Evolutionary conservation across 1,140 invertebrate genomes (phyloP).

Genomic region (Bemisia tabaci): DNA sequence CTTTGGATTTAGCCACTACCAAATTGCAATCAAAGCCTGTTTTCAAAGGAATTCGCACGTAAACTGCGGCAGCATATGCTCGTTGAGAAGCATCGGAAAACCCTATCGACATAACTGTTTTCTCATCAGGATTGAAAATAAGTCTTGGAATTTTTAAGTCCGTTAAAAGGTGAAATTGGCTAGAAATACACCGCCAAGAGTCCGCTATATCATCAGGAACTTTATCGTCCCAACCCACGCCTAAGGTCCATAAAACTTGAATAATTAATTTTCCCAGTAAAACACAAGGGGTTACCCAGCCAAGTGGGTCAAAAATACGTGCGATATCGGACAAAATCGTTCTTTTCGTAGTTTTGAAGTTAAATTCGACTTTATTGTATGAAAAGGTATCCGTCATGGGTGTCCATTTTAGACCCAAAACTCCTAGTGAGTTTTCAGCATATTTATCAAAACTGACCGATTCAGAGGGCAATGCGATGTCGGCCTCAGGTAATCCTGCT

Average conservation of each 20-base stretch:
- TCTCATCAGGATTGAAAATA: background rate
- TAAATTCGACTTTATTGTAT: no score
- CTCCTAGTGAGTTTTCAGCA: no score
- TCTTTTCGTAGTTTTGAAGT: no score
- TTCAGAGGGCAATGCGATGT: no score
- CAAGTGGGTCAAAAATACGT: conserved; percentile 16
- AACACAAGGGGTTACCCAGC: conserved; percentile 17
- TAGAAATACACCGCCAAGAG: background rate
- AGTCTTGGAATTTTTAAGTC: conserved; percentile 8
- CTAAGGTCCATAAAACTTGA: conserved; percentile 26
- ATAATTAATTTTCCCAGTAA: conserved; percentile 25
- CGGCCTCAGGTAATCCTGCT: no score
- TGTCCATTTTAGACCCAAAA: no score
- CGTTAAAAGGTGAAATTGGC: conserved; percentile 4
- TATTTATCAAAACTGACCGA: no score
- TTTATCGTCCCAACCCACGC: conserved; percentile 27
- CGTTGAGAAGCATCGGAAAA: conserved; percentile 28
- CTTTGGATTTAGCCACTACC: conserved; percentile 17
- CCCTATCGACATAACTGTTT: conserved; percentile 17
- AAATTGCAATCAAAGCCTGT: conserved; percentile 15
- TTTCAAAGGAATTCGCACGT: conserved; percentile 20
- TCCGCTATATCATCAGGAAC: conserved; percentile 13
- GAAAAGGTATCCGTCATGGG: no score
- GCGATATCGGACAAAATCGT: conserved; percentile 13
- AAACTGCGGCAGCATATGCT: conserved; percentile 26